These are phyloP conservation scores for Leptogaster cylindrica DNA, from an alignment of 2,888 invertebrate genomes.

Conservation along the genomic window DNA sequence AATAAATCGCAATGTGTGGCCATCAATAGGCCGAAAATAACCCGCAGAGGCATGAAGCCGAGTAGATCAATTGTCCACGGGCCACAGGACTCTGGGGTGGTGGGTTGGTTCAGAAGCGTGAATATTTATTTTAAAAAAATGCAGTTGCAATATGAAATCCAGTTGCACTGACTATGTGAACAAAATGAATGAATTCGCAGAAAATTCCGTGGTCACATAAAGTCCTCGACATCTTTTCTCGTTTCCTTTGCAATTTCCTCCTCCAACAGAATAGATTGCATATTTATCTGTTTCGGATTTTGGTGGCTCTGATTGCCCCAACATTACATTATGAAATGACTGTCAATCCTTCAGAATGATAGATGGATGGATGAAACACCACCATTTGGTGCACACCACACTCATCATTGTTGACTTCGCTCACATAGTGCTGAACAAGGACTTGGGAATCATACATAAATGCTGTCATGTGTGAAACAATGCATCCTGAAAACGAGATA, in stretches of 20 bases:
- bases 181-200: neutral
- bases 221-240: neutral
- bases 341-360: slow-evolving; percentile 21
- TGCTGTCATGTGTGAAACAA: slow-evolving; percentile 26
- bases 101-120: neutral
- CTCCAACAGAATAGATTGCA: too few species aligned
- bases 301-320: slow-evolving; percentile 9
- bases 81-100: too few species aligned
- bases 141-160: slow-evolving; percentile 17
- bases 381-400: too few species aligned
- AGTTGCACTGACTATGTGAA: neutral
- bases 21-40: slow-evolving; percentile 30
- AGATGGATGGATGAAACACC: too few species aligned
- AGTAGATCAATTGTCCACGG: neutral
- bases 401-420: too few species aligned
- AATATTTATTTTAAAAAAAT: slow-evolving; percentile 38
- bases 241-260: neutral
- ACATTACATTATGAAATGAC: slow-evolving; percentile 21
- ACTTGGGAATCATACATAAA: slow-evolving; percentile 5
- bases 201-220: too few species aligned
- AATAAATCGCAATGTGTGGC: slow-evolving; percentile 25
- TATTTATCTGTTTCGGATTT: neutral
- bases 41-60: neutral
- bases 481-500: slow-evolving; percentile 20
- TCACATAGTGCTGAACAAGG: neutral